These are phyloP conservation scores for Sinelater perroti DNA, from an alignment of 2,888 invertebrate genomes.

Conservation along the genomic window DNA sequence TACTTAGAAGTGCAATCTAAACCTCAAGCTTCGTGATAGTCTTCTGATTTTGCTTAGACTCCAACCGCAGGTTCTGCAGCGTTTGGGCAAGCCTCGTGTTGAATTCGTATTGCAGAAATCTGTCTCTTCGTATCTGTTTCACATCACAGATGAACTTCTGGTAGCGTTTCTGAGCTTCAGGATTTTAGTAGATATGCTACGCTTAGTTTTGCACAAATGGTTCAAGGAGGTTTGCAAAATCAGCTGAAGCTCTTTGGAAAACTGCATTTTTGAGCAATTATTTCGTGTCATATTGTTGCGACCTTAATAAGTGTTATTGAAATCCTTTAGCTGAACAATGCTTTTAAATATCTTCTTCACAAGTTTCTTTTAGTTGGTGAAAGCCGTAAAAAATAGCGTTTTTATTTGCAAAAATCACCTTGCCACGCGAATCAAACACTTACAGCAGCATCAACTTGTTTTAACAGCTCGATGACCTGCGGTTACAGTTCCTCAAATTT, in stretches of 20 bases:
- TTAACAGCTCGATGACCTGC: slow-evolving; percentile 55
- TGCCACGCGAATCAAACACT: slow-evolving; percentile 46
- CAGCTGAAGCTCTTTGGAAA: slow-evolving; percentile 44
- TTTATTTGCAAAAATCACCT: slow-evolving; percentile 56
- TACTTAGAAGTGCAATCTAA: slow-evolving; percentile 48
- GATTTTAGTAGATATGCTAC: slow-evolving; percentile 28
- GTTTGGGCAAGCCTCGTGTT: slow-evolving; percentile 45
- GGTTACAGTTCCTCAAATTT: slow-evolving; percentile 55
- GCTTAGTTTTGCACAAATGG: slow-evolving; percentile 32
- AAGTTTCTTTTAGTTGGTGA: slow-evolving; percentile 56
- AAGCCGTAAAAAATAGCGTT: slow-evolving; percentile 52
- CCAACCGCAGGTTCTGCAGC: slow-evolving; percentile 52
- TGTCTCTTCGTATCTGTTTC: slow-evolving; percentile 47
- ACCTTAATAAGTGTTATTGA: slow-evolving; percentile 46
- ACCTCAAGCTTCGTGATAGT: slow-evolving; percentile 49
- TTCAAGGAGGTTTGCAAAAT: slow-evolving; percentile 27
- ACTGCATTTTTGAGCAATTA: slow-evolving; percentile 46
- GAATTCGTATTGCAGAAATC: slow-evolving; percentile 46
- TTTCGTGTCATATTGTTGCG: slow-evolving; percentile 48
- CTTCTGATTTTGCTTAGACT: slow-evolving; percentile 48
- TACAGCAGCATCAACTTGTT: slow-evolving; percentile 52
- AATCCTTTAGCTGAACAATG: slow-evolving; percentile 49
- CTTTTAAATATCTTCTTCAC: slow-evolving; percentile 54
- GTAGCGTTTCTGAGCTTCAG: slow-evolving; percentile 42
- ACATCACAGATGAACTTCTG: slow-evolving; percentile 48